These are phyloP conservation scores for Salticus scenicus DNA, from an alignment of 2,888 invertebrate species.

Conservation along the genomic window DNA sequence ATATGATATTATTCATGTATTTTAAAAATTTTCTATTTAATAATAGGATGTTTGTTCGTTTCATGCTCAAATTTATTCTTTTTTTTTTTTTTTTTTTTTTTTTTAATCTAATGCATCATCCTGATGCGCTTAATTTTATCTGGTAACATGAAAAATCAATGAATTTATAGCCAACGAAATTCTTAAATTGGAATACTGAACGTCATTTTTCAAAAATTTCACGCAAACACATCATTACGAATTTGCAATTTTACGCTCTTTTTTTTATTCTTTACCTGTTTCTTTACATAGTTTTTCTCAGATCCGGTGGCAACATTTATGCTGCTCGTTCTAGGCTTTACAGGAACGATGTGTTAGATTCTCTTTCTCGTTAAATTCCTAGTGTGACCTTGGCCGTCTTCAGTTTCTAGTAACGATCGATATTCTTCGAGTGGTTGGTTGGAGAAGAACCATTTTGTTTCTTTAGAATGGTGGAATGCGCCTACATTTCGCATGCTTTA, in stretches of 20 bases:
- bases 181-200: background rate
- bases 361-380: background rate
- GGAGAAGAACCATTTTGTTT: background rate
- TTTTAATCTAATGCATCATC: too few species aligned
- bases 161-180: background rate
- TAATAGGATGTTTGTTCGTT: too few species aligned
- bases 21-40: too few species aligned
- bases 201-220: background rate
- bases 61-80: too few species aligned
- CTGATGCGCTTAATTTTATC: too few species aligned
- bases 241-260: background rate
- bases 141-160: background rate
- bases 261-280: too few species aligned
- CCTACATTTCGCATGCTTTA: background rate
- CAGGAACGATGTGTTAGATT: too few species aligned
- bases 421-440: constrained; percentile 23
- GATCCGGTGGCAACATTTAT: background rate
- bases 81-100: too few species aligned
- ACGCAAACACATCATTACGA: constrained; percentile 6
- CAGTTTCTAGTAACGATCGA: constrained; percentile 10
- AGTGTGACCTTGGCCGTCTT: constrained; percentile 46
- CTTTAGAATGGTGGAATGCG: background rate
- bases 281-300: too few species aligned
- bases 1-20: too few species aligned
- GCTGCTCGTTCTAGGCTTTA: background rate